A percentile compares a stretch with the other conserved stretches of the same genome.
phyloP scores from a whole-genome alignment of 2,797 vertebrate species.

The Periparus ater region DNA sequence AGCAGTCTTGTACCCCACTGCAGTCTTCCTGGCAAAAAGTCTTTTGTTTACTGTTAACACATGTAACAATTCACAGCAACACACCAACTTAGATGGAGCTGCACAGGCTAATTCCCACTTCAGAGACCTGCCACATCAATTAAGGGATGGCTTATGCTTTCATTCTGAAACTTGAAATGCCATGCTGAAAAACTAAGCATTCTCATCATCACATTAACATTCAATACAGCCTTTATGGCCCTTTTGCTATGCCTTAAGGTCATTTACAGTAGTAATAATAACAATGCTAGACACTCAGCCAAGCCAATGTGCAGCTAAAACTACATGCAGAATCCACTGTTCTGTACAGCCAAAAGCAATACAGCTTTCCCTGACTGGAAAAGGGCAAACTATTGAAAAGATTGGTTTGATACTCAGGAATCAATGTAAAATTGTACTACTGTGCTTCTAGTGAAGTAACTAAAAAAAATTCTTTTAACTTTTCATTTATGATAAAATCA shows the following conservation, averaged over 20 bases:
- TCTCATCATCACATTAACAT: slow-evolving; percentile 20
- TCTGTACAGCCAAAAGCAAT: not conserved
- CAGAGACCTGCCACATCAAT: slow-evolving; percentile 41
- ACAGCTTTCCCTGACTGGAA: not conserved
- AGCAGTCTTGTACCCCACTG: not conserved
- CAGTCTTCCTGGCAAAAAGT: not conserved
- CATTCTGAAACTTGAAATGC: slow-evolving; percentile 40
- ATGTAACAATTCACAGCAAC: slow-evolving; percentile 8
- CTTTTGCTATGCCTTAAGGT: slow-evolving; percentile 43
- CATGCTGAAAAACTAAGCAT: not conserved
- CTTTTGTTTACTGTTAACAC: slow-evolving; percentile 21
- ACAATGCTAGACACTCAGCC: not conserved
- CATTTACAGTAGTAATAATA: slow-evolving; percentile 25
- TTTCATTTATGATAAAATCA: slow-evolving; percentile 1
- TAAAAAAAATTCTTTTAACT: not conserved
- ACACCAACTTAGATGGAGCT: not conserved
- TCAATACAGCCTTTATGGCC: not conserved
- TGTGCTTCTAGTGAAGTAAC: not conserved
- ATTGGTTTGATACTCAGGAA: not conserved
- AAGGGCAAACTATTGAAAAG: not conserved
- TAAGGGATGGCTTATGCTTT: slow-evolving; percentile 35
- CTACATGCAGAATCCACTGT: not conserved
- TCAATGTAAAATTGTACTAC: not conserved
- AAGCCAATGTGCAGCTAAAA: not conserved
- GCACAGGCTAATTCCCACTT: slow-evolving; percentile 30